Evolutionary conservation across 92 coral and sea anemone genomes (phyloP).

Genomic region (Porites cylindrica): DNA sequence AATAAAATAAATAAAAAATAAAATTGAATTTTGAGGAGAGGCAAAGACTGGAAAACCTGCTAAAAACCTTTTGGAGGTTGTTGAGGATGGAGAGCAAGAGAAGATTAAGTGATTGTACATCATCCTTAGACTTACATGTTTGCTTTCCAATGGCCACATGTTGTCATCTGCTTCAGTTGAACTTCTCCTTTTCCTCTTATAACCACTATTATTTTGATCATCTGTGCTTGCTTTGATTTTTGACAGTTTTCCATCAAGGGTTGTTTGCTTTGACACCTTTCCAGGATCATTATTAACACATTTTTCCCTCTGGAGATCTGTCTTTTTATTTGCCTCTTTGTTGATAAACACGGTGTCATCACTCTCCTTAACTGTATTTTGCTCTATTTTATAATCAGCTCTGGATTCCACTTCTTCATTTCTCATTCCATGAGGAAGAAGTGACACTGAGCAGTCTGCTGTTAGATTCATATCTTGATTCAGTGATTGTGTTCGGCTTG

Average conservation of each 20-base stretch:
- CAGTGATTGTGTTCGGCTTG: slow-evolving; percentile 31
- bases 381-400: not conserved
- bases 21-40: no score
- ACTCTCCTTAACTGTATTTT: not conserved
- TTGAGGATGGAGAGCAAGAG: no score
- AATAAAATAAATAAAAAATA: no score
- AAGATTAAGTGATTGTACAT: not conserved
- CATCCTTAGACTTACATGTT: not conserved
- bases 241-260: slow-evolving; percentile 8
- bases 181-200: slow-evolving; percentile 45
- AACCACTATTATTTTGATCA: not conserved
- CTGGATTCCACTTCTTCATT: not conserved
- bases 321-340: not conserved
- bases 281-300: not conserved
- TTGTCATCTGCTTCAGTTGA: slow-evolving; percentile 18
- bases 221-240: not conserved
- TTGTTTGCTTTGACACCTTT: slow-evolving; percentile 24
- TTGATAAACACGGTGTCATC: slow-evolving; percentile 6
- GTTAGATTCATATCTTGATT: slow-evolving; percentile 21
- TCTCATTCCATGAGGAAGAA: slow-evolving; percentile 35
- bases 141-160: not conserved
- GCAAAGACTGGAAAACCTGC: no score
- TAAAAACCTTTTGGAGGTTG: no score
- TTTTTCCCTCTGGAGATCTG: not conserved
- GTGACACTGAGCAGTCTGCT: slow-evolving; percentile 43